Percentiles rank a stretch among this genome's conserved stretches.
phyloP scores from a whole-genome alignment of 2,113 vertebrate genomes.

The Phylloscopus trochilus region DNA sequence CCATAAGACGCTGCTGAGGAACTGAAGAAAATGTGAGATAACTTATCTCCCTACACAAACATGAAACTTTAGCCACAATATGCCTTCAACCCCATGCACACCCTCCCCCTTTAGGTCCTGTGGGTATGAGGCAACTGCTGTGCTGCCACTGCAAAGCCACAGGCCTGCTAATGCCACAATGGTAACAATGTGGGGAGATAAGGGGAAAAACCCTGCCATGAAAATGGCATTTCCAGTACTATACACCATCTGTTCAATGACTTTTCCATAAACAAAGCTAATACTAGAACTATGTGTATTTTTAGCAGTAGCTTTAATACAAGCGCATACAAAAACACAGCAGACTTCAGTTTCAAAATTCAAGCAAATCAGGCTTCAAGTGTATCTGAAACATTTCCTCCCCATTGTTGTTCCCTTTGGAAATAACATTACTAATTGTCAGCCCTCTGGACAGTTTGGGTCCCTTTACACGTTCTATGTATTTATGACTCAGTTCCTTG shows the following conservation, averaged over 20 bases:
- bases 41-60: neutral
- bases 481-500: constrained; percentile 6
- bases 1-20: neutral
- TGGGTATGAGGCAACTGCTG: neutral
- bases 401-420: neutral
- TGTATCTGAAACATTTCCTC: neutral
- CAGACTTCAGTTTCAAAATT: neutral
- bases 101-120: neutral
- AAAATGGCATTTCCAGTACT: neutral
- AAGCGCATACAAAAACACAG: neutral
- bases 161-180: neutral
- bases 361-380: neutral
- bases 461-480: neutral
- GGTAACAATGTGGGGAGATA: neutral
- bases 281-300: fast-evolving
- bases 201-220: neutral
- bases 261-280: neutral
- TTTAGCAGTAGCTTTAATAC: neutral
- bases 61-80: neutral
- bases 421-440: neutral
- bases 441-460: neutral
- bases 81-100: neutral
- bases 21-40: neutral
- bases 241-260: neutral
- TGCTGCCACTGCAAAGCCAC: neutral